phyloP scores from a whole-genome alignment of 2,797 vertebrate genomes.

The Clamator glandarius region DNA sequence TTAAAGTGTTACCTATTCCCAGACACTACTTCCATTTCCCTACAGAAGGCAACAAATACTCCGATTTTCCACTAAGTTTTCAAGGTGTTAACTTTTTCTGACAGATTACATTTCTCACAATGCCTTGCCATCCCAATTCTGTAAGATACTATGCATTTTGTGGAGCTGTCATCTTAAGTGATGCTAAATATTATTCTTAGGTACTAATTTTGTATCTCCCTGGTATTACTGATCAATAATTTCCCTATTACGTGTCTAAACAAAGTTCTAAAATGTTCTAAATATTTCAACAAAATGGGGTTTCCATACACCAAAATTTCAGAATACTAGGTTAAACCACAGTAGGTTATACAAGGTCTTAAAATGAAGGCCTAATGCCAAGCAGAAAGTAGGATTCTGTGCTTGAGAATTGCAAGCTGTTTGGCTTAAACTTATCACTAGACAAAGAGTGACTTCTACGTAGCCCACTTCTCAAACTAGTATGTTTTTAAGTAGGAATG shows the following conservation, averaged over 20 bases:
- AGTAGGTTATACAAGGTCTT: not conserved
- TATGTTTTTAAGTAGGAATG: not conserved
- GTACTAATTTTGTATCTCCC: not conserved
- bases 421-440: not conserved
- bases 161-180: not conserved
- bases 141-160: not conserved
- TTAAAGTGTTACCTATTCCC: not conserved
- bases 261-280: not conserved
- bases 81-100: not conserved
- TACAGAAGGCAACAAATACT: not conserved
- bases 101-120: not conserved
- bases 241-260: fast-evolving
- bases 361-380: not conserved
- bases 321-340: not conserved
- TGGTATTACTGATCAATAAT: not conserved
- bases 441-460: not conserved
- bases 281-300: not conserved
- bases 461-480: not conserved
- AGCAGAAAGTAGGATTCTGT: not conserved
- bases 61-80: not conserved
- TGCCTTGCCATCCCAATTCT: not conserved
- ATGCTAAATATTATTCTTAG: not conserved
- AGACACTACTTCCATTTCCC: not conserved
- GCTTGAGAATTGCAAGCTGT: not conserved
- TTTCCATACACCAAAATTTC: not conserved